Base-by-base conservation (phyloP, 2,113 vertebrate species). In the Diadophis punctatus region DNA sequence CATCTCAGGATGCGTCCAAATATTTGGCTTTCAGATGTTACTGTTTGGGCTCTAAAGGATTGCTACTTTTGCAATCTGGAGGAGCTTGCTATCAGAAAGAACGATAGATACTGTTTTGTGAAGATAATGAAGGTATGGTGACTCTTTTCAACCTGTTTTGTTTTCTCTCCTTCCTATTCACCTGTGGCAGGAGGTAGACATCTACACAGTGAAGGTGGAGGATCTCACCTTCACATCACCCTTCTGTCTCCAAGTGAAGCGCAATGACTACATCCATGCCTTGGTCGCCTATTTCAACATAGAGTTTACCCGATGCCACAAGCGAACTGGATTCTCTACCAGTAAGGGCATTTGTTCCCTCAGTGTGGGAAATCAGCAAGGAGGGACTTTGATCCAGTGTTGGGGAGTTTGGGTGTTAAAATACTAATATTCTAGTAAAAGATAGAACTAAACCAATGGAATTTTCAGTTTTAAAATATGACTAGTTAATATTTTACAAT, bases 201-300 rank as follows among this genome's bases (percentile, higher is more conserved):
- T 99, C 96, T 99, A 99, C 97, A 99, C 99, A 0, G 99, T 99
- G 96, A 99, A 99, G 96, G 97, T 98, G 0, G 99, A 99, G 1
- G 99, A 99, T 97, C 96, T 99, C 95, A 98, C 98, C 94, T 99
- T 99, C 97, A 99, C 98, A 4, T 98, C 99, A 0, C 99, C 99
- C 0, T 99, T 99, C 97, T 99, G 99, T 96, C 98, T 99, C 94
- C 99, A 99, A 95, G 98, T 99, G 95, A 99, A 98, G 94, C 97
- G 98, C 90, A 99, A 99, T 0, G 99, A 99, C 93, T 99, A 99
- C 87, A 98, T 99, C 94, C 99, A 99, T 0, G 99, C 98, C 0
- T 95, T 99, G 51, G 99, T 99, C 85, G 99, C 98, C 34, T 99
- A 99, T 96, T 99, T 99, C 97, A 99, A 99, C 98, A 99, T 99